Conservation (phyloP, 2,888 invertebrate genomes). For the Pyralis farinalis region DNA sequence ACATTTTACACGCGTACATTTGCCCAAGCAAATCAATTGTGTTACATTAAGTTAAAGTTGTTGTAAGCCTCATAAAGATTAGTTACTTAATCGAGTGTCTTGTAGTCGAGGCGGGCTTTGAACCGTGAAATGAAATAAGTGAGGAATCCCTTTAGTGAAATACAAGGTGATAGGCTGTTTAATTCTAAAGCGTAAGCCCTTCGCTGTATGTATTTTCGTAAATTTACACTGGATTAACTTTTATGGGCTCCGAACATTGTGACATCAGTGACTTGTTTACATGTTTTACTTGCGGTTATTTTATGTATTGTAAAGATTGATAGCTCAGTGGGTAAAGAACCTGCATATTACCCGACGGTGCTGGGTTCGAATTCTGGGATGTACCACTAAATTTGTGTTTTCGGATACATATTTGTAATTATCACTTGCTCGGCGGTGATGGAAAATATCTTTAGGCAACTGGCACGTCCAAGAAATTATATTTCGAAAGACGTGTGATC, state of each 20-base stretch:
- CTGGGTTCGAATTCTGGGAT: no score
- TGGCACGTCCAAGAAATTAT: no score
- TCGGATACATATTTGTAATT: no score
- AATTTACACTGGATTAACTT: constrained; percentile 8
- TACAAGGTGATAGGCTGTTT: constrained; percentile 39
- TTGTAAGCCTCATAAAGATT: constrained; percentile 6
- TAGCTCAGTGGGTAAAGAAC: no score
- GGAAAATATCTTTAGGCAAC: no score
- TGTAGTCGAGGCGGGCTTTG: constrained; percentile 18
- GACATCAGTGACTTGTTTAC: constrained; percentile 2
- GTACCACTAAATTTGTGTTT: no score
- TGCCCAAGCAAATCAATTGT: not conserved
- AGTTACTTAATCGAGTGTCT: constrained; percentile 9
- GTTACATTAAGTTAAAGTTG: not conserved
- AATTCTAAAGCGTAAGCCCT: constrained; percentile 27
- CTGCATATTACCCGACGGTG: no score
- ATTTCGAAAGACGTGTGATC: no score
- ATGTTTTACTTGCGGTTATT: not conserved
- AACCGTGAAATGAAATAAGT: constrained; percentile 38
- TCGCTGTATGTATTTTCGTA: constrained; percentile 3
- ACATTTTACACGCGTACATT: no score
- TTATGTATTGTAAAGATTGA: no score
- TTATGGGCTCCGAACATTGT: constrained; percentile 1
- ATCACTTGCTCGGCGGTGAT: no score
- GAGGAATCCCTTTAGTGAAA: constrained; percentile 31